Evolutionary conservation across 92 coral and sea anemone species (phyloP).

Genomic region (Palythoa grandis): DNA sequence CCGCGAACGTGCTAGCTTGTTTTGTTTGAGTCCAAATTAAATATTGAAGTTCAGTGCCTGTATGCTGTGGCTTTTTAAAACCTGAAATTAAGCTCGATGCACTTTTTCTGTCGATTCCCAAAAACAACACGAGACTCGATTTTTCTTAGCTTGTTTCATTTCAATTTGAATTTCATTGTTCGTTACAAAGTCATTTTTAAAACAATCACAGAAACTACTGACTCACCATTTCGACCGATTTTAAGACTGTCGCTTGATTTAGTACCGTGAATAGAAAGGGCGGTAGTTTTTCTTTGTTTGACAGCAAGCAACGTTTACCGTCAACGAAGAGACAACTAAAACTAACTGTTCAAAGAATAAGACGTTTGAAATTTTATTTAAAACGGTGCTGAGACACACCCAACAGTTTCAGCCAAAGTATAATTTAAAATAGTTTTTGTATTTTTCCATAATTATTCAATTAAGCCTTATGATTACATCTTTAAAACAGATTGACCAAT

Average conservation of each 20-base stretch:
- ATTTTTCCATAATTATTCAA: not conserved
- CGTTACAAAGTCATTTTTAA: not conserved
- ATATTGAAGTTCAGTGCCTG: too few relatives aligned
- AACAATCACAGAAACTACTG: not conserved
- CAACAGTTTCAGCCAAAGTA: not conserved
- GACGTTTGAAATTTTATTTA: not conserved
- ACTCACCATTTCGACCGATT: conserved; percentile 11
- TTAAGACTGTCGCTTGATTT: not conserved
- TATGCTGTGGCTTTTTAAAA: too few relatives aligned
- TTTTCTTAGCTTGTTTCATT: not conserved
- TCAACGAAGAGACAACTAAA: not conserved
- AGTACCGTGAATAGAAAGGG: not conserved
- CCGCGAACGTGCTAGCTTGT: too few relatives aligned
- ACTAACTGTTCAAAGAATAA: too few relatives aligned
- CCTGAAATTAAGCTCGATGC: too few relatives aligned
- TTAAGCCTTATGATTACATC: too few relatives aligned
- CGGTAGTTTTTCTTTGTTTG: conserved; percentile 2
- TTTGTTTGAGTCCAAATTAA: too few relatives aligned
- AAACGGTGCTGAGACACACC: conserved; percentile 4
- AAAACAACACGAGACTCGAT: too few relatives aligned
- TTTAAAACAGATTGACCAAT: not conserved
- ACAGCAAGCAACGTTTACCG: conserved; percentile 32
- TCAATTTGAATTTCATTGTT: not conserved
- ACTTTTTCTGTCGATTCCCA: too few relatives aligned
- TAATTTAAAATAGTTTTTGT: not conserved